Conservation (phyloP, 2,797 vertebrate genomes). For the Clarias fuscus region DNA sequence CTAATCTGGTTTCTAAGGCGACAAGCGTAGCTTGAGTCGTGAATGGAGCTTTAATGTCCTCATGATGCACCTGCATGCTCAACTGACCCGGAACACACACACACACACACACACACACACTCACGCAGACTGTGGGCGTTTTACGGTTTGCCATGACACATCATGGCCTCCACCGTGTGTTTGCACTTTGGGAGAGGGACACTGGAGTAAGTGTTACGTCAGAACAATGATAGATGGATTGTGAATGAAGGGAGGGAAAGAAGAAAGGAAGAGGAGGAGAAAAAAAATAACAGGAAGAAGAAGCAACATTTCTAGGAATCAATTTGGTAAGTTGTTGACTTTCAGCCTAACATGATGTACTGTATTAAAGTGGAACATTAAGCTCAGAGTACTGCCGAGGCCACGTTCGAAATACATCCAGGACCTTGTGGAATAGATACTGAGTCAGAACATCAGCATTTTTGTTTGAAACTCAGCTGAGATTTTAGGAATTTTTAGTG, state of each 20-base stretch:
- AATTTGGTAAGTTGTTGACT: slow-evolving; percentile 1
- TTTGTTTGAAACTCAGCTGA: slow-evolving; percentile 27
- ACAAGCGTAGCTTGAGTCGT: slow-evolving; percentile 35
- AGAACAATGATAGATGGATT: slow-evolving; percentile 20
- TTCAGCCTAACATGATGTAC: background rate
- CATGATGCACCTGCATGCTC: slow-evolving; percentile 44
- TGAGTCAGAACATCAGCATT: slow-evolving; percentile 25
- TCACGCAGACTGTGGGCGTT: slow-evolving; percentile 8
- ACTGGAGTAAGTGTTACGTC: slow-evolving; percentile 25
- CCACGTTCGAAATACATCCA: background rate
- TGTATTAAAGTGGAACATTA: background rate
- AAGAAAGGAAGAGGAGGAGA: slow-evolving; percentile 5
- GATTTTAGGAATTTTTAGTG: slow-evolving; percentile 22
- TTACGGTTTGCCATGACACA: slow-evolving; percentile 37
- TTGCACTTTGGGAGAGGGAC: slow-evolving; percentile 53
- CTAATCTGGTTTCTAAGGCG: slow-evolving; percentile 48
- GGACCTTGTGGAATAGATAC: background rate
- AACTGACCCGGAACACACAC: background rate
- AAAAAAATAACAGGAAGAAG: background rate
- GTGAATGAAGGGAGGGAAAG: slow-evolving; percentile 33
- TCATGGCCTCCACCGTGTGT: slow-evolving; percentile 47
- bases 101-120: background rate
- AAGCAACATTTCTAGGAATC: background rate
- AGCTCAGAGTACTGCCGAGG: background rate
- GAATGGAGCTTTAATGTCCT: slow-evolving; percentile 21